These are phyloP conservation scores for Tenualosa thibaudeaui DNA, from an alignment of 2,797 vertebrate genomes.

Conservation along the genomic window DNA sequence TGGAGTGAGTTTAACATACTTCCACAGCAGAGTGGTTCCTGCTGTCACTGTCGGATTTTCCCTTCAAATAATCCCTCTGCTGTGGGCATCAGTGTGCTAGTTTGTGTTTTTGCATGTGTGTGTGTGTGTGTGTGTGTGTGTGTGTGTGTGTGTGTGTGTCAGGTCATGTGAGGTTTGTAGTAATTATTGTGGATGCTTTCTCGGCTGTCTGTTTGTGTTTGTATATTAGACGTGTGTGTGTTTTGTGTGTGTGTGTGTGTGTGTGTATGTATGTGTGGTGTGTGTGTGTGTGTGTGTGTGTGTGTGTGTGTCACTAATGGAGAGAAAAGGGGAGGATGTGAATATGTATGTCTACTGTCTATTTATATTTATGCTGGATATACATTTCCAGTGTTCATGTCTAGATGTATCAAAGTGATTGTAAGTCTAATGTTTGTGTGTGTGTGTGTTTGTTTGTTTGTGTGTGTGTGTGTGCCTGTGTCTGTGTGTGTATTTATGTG, in stretches of 20 bases:
- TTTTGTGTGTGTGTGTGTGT: conserved; percentile 19
- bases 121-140: background rate
- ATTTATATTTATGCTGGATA: background rate
- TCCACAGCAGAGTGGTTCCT: conserved; percentile 6
- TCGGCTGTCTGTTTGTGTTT: background rate
- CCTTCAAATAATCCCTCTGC: conserved; percentile 39
- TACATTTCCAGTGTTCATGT: background rate
- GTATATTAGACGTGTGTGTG: background rate
- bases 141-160: background rate
- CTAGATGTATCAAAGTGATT: background rate
- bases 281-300: conserved; percentile 33
- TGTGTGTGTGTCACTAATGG: conserved; percentile 53
- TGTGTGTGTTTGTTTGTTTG: conserved; percentile 22
- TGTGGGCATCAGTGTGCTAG: conserved; percentile 2
- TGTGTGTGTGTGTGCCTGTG: conserved; percentile 13
- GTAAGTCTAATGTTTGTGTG: conserved; percentile 44
- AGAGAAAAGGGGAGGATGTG: conserved; percentile 12
- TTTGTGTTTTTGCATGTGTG: background rate
- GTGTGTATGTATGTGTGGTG: background rate
- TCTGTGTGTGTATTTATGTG: conserved; percentile 35
- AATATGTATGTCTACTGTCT: background rate
- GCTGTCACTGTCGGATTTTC: conserved; percentile 27
- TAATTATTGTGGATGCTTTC: background rate
- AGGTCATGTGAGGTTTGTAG: background rate
- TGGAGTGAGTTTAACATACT: conserved; percentile 6